Evolutionary conservation across 2,113 vertebrate genomes (phyloP).

Genomic region (Bubalus kerabau): DNA sequence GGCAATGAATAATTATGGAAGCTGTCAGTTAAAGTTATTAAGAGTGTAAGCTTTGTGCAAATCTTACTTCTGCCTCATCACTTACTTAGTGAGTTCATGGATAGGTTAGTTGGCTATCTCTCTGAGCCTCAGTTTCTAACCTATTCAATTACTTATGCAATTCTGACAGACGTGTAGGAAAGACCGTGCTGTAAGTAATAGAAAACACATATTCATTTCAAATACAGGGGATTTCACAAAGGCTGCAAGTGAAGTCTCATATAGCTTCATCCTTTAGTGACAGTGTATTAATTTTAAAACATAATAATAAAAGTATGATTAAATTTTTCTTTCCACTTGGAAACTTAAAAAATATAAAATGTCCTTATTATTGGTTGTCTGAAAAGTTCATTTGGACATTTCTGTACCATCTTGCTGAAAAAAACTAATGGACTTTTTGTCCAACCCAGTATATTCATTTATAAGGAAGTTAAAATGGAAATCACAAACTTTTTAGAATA

Average conservation of each 20-base stretch:
- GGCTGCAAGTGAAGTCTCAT: neutral
- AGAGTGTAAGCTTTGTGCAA: neutral
- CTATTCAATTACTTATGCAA: neutral
- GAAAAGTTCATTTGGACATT: neutral
- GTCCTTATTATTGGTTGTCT: neutral
- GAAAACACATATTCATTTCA: neutral
- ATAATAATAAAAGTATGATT: neutral
- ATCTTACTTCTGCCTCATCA: neutral
- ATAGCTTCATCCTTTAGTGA: neutral
- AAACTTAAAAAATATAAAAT: neutral
- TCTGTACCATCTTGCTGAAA: neutral
- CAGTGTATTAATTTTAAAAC: neutral
- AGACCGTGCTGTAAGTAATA: neutral
- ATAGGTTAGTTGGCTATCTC: neutral
- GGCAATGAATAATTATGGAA: neutral
- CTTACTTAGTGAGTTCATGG: neutral
- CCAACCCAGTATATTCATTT: neutral
- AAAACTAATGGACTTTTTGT: neutral
- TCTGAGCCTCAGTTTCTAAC: neutral
- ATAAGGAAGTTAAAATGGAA: slow-evolving; percentile 20
- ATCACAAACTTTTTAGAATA: neutral
- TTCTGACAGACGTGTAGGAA: neutral
- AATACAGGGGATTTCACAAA: neutral
- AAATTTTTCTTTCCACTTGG: neutral
- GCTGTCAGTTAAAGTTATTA: neutral